These are phyloP conservation scores for Heliconius himera DNA, from an alignment of 1,140 invertebrate genomes.

Conservation along the genomic window DNA sequence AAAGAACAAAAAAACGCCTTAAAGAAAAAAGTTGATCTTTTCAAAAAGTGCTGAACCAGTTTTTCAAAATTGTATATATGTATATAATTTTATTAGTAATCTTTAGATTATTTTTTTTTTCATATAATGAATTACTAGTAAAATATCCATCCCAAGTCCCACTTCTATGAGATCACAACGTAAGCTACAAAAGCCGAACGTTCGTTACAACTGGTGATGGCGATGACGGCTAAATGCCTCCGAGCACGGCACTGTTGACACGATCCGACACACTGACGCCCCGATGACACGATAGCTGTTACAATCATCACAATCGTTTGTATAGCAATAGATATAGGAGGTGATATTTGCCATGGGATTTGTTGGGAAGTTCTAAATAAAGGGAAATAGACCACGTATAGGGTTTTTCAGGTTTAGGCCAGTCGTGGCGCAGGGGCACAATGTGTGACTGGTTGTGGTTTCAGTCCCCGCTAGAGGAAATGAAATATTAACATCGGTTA, in stretches of 20 bases:
- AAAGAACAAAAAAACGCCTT: no score
- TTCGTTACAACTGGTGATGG: neutral
- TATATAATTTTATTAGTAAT: no score
- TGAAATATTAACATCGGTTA: no score
- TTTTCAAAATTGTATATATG: no score
- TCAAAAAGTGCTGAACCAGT: no score
- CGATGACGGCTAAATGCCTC: constrained; percentile 1
- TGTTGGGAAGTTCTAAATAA: neutral
- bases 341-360: neutral
- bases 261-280: constrained; percentile 2
- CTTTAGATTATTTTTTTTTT: no score
- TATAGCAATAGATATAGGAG: neutral
- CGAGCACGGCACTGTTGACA: constrained; percentile 7
- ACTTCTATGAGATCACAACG: neutral
- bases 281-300: neutral
- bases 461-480: no score
- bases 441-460: no score
- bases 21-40: no score
- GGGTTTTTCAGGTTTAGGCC: no score
- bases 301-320: neutral
- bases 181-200: neutral
- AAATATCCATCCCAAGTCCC: neutral
- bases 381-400: neutral
- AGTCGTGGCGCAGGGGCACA: no score
- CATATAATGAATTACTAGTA: no score